Evolutionary conservation across 2,113 vertebrate genomes (phyloP), one percentile per base, ranked within the genome.

Genomic region (Hirundichthys speculiger): DNA sequence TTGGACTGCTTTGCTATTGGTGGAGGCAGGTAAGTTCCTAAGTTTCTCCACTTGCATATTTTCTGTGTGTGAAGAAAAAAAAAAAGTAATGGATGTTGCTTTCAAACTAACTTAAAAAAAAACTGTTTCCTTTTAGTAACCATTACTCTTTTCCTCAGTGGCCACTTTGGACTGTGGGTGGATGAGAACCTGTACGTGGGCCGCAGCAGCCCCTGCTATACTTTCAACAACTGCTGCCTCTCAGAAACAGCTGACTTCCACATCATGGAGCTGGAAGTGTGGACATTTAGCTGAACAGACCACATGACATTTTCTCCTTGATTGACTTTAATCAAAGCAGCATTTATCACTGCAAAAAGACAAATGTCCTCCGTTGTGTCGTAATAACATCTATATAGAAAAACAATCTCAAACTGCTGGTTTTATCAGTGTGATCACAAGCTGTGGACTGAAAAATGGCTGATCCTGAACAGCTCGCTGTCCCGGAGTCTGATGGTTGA

Each of bases 111-210:
- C 20, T 24, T 47, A 0, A 16, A 18, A 53, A 0, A 43, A 38
- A 15, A 14, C 13, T 0, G 2, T 19, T 5, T 34, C n/a, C 53
- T 0, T 68, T 2, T 71, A 3, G n/a, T 18, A 45, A 11, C 18
- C 40, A 14, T 9, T 9, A 2, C 43, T 45, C 11, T n/a, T 43
- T 25, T 42, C 19, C 53, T 5, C 79, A 94, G 93, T 10, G 93
- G 93, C 47, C 93, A 93, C 75, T 94, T 94, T 58, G 93, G 93
- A 46, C 80, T 94, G 75, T 94, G 93, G 93, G 74, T 94, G 84
- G 93, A 93, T 55, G 92, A 92, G 81, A 90, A 89, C 43, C 73
- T 94, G 69, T 93, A 92, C 45, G 68, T 89, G 50, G 93, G 93
- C 47, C 84, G 86, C 74, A 93, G 92, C 89, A 92, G 88, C 62